phyloP scores from a whole-genome alignment of 2,113 vertebrate genomes.

The Zapornia atra region DNA sequence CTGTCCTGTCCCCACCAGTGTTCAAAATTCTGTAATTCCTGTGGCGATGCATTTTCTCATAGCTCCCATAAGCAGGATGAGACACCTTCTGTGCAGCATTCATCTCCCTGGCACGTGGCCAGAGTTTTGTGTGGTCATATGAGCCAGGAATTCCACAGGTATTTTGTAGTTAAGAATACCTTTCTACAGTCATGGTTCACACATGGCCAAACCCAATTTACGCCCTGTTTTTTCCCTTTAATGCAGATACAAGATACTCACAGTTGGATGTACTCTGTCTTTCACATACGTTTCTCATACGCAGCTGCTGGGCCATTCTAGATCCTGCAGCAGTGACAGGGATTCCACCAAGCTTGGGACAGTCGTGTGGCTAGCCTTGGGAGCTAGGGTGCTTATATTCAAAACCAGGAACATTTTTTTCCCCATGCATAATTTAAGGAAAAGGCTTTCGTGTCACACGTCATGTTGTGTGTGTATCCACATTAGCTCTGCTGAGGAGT shows the following conservation, averaged over 20 bases:
- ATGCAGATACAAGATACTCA: not conserved
- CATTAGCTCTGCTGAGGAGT: not conserved
- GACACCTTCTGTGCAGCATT: not conserved
- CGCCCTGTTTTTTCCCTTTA: not conserved
- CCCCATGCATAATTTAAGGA: not conserved
- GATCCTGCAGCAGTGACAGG: not conserved
- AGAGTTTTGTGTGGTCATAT: not conserved
- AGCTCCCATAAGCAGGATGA: not conserved
- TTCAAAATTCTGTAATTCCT: not conserved
- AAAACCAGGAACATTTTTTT: not conserved
- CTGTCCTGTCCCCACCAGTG: not conserved
- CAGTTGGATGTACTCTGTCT: not conserved
- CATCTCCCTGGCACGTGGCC: not conserved
- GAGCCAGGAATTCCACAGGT: not conserved
- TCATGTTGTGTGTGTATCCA: not conserved
- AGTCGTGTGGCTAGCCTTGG: accelerated
- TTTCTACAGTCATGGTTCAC: not conserved
- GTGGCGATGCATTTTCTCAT: not conserved
- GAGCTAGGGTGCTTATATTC: not conserved
- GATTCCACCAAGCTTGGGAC: not conserved
- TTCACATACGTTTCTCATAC: not conserved
- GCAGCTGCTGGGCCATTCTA: not conserved
- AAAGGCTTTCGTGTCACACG: accelerated
- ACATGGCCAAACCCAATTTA: not conserved
- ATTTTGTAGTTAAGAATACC: not conserved